Evolutionary conservation across 2,888 invertebrate genomes (phyloP).

Genomic region (Mamestra brassicae): DNA sequence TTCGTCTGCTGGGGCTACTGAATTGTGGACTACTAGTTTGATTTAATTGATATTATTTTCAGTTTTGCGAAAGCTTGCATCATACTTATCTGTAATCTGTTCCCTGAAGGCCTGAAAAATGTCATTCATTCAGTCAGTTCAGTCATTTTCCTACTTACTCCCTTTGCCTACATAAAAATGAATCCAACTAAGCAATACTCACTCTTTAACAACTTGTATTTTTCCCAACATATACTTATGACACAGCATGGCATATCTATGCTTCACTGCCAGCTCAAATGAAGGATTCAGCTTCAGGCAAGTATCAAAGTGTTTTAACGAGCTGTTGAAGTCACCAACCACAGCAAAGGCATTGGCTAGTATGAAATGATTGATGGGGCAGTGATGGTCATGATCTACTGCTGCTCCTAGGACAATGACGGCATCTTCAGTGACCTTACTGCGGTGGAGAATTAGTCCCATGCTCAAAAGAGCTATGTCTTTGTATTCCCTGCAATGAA

Average conservation of each 20-base stretch:
- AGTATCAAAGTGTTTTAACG: conserved; percentile 91
- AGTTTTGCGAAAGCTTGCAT: too few relatives aligned
- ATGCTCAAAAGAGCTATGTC: conserved; percentile 94
- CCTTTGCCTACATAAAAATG: background rate
- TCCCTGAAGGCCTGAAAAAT: background rate
- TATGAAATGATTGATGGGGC: conserved; percentile 92
- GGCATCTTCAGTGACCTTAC: conserved; percentile 93
- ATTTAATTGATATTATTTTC: too few relatives aligned
- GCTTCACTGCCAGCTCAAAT: conserved; percentile 91
- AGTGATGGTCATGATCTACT: conserved; percentile 92
- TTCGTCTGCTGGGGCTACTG: too few relatives aligned
- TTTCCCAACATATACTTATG: conserved; percentile 92
- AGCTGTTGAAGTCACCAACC: conserved; percentile 93
- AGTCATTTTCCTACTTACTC: background rate
- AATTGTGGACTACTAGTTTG: too few relatives aligned
- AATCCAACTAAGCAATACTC: conserved; percentile 73
- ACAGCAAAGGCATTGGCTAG: conserved; percentile 94
- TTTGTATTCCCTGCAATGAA: conserved; percentile 91
- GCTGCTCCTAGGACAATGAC: conserved; percentile 93
- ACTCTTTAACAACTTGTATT: conserved; percentile 92
- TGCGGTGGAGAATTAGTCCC: conserved; percentile 94
- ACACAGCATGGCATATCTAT: conserved; percentile 93
- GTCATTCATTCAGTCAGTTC: too few relatives aligned
- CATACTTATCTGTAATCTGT: background rate
- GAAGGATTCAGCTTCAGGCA: conserved; percentile 92